Percentiles rank a stretch among this genome's conserved stretches.
Conservation (phyloP, 1,140 invertebrate species). For the Zaprionus lachaisei region DNA sequence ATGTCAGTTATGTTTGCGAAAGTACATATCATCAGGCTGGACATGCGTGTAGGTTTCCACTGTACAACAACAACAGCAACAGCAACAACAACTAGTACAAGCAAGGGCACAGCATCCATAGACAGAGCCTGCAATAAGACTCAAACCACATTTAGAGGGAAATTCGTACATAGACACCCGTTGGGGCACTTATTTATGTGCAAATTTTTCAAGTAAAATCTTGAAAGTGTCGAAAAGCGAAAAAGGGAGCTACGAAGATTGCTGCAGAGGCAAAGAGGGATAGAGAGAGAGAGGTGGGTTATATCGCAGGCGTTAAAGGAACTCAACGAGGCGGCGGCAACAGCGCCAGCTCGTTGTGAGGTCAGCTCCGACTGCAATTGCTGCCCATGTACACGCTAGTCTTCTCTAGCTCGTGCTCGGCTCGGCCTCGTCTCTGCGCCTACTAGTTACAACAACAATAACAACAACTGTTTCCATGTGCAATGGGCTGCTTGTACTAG, state of each 20-base stretch:
- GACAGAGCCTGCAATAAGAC: conserved; percentile 47
- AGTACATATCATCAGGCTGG: conserved; percentile 80
- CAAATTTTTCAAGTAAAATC: conserved; percentile 80
- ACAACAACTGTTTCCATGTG: conserved; percentile 15
- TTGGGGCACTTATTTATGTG: conserved; percentile 75
- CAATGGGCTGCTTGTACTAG: conserved; percentile 64
- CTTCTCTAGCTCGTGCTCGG: conserved; percentile 15
- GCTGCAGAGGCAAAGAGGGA: conserved; percentile 16
- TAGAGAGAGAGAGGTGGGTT: conserved; percentile 16
- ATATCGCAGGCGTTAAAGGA: conserved; percentile 51
- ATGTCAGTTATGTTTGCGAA: conserved; percentile 83
- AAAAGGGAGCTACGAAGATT: conserved; percentile 28
- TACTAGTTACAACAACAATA: neutral
- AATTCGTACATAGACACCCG: conserved; percentile 38
- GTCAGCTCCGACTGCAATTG: conserved; percentile 53
- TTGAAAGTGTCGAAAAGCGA: conserved; percentile 79
- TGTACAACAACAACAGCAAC: conserved; percentile 22
- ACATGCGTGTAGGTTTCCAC: conserved; percentile 79
- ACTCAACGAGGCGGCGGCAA: conserved; percentile 50
- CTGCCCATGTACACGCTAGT: conserved; percentile 42
- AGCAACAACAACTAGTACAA: conserved; percentile 17
- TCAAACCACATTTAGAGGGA: conserved; percentile 54
- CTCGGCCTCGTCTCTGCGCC: conserved; percentile 4
- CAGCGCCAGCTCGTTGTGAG: conserved; percentile 63
- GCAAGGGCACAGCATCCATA: conserved; percentile 44